Evolutionary conservation across 2,113 vertebrate species (phyloP).

Genomic region (Kryptolebias marmoratus): DNA sequence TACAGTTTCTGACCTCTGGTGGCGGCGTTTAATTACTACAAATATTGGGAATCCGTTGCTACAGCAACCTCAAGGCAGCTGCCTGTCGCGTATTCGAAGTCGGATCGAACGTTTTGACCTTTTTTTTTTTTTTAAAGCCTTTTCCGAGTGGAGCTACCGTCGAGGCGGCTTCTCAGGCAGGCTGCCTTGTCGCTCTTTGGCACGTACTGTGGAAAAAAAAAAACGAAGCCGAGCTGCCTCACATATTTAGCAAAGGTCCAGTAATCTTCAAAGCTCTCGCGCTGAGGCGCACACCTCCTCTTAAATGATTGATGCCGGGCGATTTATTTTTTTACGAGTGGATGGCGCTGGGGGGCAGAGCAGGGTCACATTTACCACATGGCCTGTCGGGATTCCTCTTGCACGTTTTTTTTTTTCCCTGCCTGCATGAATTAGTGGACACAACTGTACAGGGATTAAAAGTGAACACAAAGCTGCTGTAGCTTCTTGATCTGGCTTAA

Average conservation of each 20-base stretch:
- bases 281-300: slow-evolving; percentile 2
- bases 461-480: not conserved
- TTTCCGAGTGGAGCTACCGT: not conserved
- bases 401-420: slow-evolving; percentile 17
- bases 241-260: slow-evolving; percentile 50
- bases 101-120: not conserved
- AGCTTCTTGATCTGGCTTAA: slow-evolving; percentile 9
- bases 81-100: slow-evolving; percentile 3
- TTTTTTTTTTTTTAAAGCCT: not conserved
- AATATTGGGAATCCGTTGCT: slow-evolving; percentile 40
- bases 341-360: slow-evolving; percentile 28
- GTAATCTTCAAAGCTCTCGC: slow-evolving; percentile 56
- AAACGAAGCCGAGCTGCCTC: slow-evolving; percentile 62
- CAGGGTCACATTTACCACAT: slow-evolving; percentile 41
- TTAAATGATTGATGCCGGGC: slow-evolving; percentile 64
- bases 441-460: not conserved
- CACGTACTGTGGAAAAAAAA: slow-evolving; percentile 60
- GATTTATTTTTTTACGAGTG: slow-evolving; percentile 36
- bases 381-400: slow-evolving; percentile 41
- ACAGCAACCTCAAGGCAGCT: slow-evolving; percentile 30
- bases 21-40: slow-evolving; percentile 30
- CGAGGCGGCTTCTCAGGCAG: not conserved
- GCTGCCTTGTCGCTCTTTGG: slow-evolving; percentile 41
- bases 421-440: slow-evolving; percentile 10
- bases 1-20: slow-evolving; percentile 57